phyloP scores from a whole-genome alignment of 2,113 vertebrate genomes.

The Aptenodytes forsteri region DNA sequence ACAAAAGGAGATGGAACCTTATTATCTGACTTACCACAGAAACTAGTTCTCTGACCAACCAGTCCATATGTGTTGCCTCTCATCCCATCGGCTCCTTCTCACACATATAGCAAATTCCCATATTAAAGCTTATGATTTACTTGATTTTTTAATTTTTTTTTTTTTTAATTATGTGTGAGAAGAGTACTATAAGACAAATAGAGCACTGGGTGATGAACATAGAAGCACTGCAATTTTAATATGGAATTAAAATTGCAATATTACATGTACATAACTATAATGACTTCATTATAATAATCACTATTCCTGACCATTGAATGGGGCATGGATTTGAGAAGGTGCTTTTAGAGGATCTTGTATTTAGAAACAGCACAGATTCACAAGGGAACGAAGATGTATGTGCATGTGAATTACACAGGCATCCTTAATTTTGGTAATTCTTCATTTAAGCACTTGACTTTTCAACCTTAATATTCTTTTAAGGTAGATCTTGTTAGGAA shows the following conservation, averaged over 20 bases:
- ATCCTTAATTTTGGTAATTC: conserved; percentile 10
- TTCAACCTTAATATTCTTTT: conserved; percentile 30
- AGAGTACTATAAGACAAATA: background rate
- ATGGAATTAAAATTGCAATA: background rate
- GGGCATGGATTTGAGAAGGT: background rate
- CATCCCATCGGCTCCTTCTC: background rate
- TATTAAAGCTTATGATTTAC: background rate
- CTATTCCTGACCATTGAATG: background rate
- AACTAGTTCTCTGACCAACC: background rate
- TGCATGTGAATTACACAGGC: background rate
- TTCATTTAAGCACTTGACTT: background rate
- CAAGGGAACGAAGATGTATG: background rate
- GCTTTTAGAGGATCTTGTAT: background rate
- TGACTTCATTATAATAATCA: background rate
- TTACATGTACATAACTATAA: background rate
- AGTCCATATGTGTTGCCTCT: background rate
- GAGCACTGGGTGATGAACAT: background rate
- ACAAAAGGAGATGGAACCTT: background rate
- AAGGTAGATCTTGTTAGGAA: background rate
- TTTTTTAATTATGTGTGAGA: background rate
- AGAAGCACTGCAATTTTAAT: background rate
- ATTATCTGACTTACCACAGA: background rate
- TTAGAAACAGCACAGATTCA: background rate
- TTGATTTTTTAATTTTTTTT: background rate
- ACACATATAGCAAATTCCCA: background rate